Evolutionary conservation across 1,140 invertebrate genomes (phyloP), one percentile per base, ranked within the genome.

Genomic region (Pachypsylla venusta): DNA sequence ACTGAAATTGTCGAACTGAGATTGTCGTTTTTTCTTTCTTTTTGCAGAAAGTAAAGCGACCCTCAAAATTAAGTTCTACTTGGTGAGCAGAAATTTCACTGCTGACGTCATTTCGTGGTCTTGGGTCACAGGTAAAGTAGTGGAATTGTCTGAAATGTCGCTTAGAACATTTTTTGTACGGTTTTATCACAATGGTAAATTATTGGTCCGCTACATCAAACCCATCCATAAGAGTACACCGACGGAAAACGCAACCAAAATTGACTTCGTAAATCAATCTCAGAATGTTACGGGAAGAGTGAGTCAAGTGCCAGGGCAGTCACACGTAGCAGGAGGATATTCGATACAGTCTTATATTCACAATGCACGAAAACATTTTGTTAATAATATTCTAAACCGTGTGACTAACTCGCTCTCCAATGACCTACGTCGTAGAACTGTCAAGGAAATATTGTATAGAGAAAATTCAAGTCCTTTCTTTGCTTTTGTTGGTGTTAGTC

Each of bases 401-500:
- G 81, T 83, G 1, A 82, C 82, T 5, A 82, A 79, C 62, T 79
- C 74, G 53, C 70, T 82, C 7, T 79, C 81, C 1, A 75, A 77
- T 22, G 77, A 83, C 60, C 69, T 85, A 48, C 70, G 81, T 59
- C 74, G 76, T 62, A 72, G 76, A 53, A 79, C 83, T 1, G 77
- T 80, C 0, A 78, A 75, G 63, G 75, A 75, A 63, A 71, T 84
- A 1, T 74, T 85, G 13, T 83, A 77, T 68, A 5, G 22, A 22
- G 82, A 83, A 0, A 81, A 85, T 68, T 81, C 83, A 0, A 77
- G 76, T 5, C 84, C 84, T 1, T 83, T 86, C 63, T 83, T 89
- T 66, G 82, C 84, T 20, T 68, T 88, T 2, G 81, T 87, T 35
- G 86, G 85, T 12, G 77, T 87, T 1, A 83, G 81, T 42, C 68